Conservation (phyloP, 2,113 vertebrate species). For the Shinisaurus crocodilurus region DNA sequence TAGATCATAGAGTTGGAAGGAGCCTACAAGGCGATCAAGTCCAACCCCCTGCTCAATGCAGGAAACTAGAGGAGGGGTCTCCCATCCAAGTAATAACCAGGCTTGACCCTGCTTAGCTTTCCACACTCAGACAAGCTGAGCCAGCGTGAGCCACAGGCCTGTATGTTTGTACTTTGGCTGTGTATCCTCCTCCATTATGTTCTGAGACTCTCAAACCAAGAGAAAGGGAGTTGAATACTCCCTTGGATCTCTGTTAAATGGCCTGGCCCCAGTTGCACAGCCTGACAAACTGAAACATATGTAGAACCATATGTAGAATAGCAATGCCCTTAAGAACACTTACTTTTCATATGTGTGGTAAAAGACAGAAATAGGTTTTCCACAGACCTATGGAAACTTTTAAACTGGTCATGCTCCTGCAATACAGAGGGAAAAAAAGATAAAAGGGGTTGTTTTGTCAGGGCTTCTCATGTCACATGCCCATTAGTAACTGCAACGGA, state of each 20-base stretch:
- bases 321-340: conserved; percentile 66
- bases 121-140: no score
- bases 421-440: conserved; percentile 46
- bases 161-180: background rate
- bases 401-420: conserved; percentile 79
- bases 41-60: no score
- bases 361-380: conserved; percentile 88
- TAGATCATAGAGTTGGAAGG: no score
- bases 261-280: background rate
- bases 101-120: no score
- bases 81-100: no score
- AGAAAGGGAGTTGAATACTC: background rate
- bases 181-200: background rate
- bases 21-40: no score
- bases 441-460: conserved; percentile 2
- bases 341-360: conserved; percentile 87
- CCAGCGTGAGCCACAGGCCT: no score
- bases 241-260: background rate
- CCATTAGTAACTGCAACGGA: background rate
- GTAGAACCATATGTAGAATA: background rate
- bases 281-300: background rate
- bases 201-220: background rate
- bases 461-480: background rate
- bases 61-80: no score
- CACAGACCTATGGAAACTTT: conserved; percentile 87